These are phyloP conservation scores for Amphiprion clarkii DNA, from an alignment of 2,797 vertebrate species.

Conservation along the genomic window DNA sequence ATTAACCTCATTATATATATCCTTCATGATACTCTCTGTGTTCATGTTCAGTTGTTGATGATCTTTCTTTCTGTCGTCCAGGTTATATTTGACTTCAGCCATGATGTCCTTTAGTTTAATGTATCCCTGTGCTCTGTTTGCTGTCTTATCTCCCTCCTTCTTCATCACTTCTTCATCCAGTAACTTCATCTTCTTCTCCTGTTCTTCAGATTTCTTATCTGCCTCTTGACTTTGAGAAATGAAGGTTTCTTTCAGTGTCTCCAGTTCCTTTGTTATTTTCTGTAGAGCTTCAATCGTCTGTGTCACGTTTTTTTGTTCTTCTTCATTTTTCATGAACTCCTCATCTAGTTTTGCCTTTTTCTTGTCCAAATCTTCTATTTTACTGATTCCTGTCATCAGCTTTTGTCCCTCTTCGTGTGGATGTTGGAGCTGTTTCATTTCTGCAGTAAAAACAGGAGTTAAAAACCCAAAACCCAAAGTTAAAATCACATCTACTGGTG, in stretches of 20 bases:
- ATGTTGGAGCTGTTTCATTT: no score
- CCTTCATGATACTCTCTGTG: fast-evolving
- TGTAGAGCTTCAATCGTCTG: fast-evolving
- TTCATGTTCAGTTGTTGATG: fast-evolving
- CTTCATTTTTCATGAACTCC: fast-evolving
- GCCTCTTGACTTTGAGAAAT: fast-evolving
- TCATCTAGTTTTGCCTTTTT: neutral
- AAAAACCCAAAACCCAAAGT: no score
- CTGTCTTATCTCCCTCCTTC: fast-evolving
- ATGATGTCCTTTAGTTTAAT: neutral
- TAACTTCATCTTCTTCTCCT: fast-evolving
- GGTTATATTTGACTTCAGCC: fast-evolving
- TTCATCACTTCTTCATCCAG: fast-evolving
- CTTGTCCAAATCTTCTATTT: neutral
- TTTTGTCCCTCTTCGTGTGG: no score
- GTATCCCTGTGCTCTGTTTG: neutral
- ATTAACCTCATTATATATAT: fast-evolving
- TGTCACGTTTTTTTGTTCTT: fast-evolving
- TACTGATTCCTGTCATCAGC: neutral
- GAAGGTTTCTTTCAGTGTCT: neutral
- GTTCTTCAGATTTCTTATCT: fast-evolving
- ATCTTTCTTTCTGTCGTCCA: fast-evolving
- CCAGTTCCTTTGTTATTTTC: no score
- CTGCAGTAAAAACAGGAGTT: neutral
- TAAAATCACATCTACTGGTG: no score